Percentiles rank a stretch among this genome's conserved stretches.
Evolutionary conservation across 2,888 invertebrate genomes (phyloP).

Genomic region (Deroplatys truncata): DNA sequence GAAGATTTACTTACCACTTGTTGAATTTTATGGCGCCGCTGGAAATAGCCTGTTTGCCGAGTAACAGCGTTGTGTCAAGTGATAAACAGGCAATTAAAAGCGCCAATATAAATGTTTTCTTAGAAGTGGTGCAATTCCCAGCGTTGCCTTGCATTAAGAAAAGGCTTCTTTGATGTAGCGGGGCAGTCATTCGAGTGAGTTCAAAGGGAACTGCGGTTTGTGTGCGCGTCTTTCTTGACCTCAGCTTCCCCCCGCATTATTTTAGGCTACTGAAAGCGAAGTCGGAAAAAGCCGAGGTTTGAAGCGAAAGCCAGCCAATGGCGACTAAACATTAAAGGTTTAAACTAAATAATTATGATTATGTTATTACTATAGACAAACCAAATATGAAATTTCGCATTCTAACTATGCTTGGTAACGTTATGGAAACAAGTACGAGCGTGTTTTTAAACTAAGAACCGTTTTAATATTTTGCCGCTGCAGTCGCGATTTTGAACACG

Average conservation of each 20-base stretch:
- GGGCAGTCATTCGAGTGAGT: not conserved
- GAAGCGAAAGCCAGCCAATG: not conserved
- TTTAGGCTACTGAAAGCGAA: not conserved
- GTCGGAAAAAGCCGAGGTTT: not conserved
- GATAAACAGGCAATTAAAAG: not conserved
- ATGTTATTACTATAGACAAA: too few relatives aligned
- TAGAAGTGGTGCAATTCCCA: not conserved
- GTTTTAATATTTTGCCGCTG: too few relatives aligned
- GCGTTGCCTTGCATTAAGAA: not conserved
- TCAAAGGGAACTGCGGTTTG: not conserved
- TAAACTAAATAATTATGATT: too few relatives aligned
- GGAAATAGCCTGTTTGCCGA: not conserved
- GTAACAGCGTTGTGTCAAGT: not conserved
- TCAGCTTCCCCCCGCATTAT: not conserved
- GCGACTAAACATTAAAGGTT: not conserved
- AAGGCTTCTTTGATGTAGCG: not conserved
- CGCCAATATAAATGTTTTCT: not conserved
- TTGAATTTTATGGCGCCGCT: not conserved
- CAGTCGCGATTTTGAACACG: too few relatives aligned
- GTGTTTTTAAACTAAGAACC: too few relatives aligned
- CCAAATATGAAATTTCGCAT: too few relatives aligned
- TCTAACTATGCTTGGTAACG: too few relatives aligned
- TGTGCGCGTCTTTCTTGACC: not conserved
- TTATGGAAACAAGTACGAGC: too few relatives aligned
- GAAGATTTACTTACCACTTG: not conserved